These are phyloP conservation scores for Podiceps cristatus DNA, from an alignment of 2,113 vertebrate genomes.

Conservation along the genomic window DNA sequence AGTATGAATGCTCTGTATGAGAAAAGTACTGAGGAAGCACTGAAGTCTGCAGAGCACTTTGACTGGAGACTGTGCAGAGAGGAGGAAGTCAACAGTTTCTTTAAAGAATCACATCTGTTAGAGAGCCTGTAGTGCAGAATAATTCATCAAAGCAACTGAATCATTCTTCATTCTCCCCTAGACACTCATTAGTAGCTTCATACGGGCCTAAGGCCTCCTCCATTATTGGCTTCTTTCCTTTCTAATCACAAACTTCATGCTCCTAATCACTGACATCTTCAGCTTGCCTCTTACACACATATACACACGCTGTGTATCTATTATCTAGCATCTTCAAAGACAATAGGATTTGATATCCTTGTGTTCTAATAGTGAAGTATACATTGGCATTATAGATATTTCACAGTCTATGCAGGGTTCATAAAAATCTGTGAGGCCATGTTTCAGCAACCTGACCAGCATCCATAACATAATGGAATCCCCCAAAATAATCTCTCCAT, in stretches of 20 bases:
- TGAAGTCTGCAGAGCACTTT: neutral
- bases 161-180: neutral
- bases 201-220: neutral
- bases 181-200: neutral
- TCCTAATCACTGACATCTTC: neutral
- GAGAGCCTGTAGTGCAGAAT: neutral
- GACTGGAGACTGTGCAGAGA: neutral
- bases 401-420: neutral
- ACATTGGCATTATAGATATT: neutral
- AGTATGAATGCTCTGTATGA: neutral
- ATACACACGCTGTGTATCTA: neutral
- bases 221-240: neutral
- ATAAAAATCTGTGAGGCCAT: neutral
- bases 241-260: neutral
- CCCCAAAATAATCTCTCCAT: neutral
- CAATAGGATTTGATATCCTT: neutral
- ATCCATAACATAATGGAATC: neutral
- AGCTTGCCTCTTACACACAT: neutral
- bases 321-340: neutral
- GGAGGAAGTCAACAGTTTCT: neutral
- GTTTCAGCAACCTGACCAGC: neutral
- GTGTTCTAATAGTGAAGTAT: neutral
- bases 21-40: neutral
- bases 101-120: neutral
- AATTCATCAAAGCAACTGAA: neutral